Evolutionary conservation across 2,113 vertebrate species (phyloP).

Genomic region (Mesembrinibis cayennensis): DNA sequence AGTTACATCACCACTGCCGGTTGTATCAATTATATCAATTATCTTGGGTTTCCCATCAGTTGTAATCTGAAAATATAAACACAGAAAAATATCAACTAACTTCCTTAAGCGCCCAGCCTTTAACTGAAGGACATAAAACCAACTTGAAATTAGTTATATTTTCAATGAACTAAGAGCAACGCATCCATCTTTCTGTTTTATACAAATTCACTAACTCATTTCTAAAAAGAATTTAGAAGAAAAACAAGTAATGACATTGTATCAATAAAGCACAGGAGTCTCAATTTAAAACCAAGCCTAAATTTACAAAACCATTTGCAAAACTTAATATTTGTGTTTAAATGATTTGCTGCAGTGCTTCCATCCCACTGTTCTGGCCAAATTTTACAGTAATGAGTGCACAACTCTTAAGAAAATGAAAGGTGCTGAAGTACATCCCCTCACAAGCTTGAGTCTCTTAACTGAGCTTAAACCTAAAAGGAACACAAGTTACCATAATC

Average conservation of each 20-base stretch:
- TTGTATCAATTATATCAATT: slow-evolving; percentile 96
- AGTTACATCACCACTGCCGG: slow-evolving; percentile 96
- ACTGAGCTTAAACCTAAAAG: background rate
- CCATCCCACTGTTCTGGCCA: background rate
- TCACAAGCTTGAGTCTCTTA: background rate
- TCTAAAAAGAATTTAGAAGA: background rate
- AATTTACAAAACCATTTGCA: background rate
- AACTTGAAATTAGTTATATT: background rate
- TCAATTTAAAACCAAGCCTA: background rate
- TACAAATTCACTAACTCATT: background rate
- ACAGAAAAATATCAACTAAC: background rate
- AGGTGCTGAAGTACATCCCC: background rate
- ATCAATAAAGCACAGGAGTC: background rate
- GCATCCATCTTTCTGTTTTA: background rate
- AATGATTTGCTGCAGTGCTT: background rate
- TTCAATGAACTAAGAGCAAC: background rate
- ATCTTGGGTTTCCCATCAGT: slow-evolving; percentile 97
- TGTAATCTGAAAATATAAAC: slow-evolving; percentile 79
- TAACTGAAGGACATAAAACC: background rate
- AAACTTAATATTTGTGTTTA: background rate
- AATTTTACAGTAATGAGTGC: background rate
- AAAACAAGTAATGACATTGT: background rate
- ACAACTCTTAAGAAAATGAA: background rate
- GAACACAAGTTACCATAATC: background rate
- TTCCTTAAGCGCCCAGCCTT: background rate